Evolutionary conservation across 2,113 vertebrate species (phyloP).

Genomic region (Tapirus terrestris): DNA sequence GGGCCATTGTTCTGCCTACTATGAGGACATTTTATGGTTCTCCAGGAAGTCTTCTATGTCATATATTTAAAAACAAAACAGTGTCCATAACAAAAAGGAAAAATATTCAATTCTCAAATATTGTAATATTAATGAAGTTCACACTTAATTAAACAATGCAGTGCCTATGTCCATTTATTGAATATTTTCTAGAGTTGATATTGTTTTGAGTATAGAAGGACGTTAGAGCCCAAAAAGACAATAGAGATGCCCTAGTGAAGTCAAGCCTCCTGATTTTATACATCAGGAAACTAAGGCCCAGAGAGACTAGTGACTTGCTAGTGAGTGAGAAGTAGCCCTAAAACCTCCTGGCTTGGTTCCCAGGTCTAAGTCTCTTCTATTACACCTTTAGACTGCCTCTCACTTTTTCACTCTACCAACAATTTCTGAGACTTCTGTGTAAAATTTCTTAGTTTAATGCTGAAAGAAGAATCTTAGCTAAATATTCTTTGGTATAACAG

Average conservation of each 20-base stretch:
- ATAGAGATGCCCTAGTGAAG: not conserved
- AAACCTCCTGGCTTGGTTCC: not conserved
- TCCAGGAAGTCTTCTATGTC: not conserved
- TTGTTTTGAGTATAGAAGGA: constrained; percentile 1
- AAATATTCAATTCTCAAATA: constrained; percentile 24
- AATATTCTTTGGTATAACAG: not conserved
- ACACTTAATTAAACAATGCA: not conserved
- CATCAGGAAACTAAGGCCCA: not conserved
- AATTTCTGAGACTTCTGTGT: not conserved
- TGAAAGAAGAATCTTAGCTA: not conserved
- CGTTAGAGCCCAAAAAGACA: not conserved
- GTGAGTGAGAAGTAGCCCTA: not conserved
- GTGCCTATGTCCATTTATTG: not conserved
- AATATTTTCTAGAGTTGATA: constrained; percentile 18
- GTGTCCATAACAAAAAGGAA: not conserved
- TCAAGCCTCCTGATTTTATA: not conserved
- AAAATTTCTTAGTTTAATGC: not conserved
- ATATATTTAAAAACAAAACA: constrained; percentile 8
- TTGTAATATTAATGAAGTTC: not conserved
- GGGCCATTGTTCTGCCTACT: not conserved
- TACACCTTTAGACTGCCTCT: not conserved
- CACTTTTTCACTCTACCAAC: not conserved
- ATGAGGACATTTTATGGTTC: not conserved
- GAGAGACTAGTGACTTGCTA: not conserved
- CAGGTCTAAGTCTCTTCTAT: not conserved